These are phyloP conservation scores for Telmatherina bonti DNA, from an alignment of 2,797 vertebrate species.

Conservation along the genomic window DNA sequence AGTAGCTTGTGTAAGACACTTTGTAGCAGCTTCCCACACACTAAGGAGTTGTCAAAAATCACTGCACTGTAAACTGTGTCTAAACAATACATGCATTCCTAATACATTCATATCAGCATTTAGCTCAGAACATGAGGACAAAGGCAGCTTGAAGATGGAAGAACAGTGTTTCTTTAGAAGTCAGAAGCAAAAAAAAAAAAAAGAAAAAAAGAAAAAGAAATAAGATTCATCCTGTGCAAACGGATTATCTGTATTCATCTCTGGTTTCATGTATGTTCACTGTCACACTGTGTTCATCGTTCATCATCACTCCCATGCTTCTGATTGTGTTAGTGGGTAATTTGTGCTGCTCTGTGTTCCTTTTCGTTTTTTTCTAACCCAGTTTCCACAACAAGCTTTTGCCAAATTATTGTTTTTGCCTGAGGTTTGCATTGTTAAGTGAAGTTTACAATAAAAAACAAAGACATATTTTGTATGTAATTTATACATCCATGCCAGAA, in stretches of 20 bases:
- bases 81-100: background rate
- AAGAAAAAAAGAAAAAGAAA: background rate
- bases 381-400: background rate
- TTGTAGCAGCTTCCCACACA: background rate
- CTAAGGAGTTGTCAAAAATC: background rate
- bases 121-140: background rate
- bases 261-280: no score
- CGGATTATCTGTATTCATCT: background rate
- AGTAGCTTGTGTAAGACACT: background rate
- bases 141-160: background rate
- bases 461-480: background rate
- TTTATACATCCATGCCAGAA: background rate
- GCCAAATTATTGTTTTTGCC: background rate
- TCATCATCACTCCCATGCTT: background rate
- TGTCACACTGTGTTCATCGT: background rate
- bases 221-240: background rate
- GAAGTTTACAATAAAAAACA: background rate
- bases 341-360: no score
- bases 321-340: background rate
- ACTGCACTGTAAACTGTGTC: background rate
- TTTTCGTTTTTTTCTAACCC: no score
- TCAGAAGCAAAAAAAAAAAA: no score
- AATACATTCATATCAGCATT: background rate
- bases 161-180: background rate
- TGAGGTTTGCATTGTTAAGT: background rate